Evolutionary conservation across 2,797 vertebrate species (phyloP), one percentile per base, ranked within the genome.

Genomic region (Mionectes olivaceus): DNA sequence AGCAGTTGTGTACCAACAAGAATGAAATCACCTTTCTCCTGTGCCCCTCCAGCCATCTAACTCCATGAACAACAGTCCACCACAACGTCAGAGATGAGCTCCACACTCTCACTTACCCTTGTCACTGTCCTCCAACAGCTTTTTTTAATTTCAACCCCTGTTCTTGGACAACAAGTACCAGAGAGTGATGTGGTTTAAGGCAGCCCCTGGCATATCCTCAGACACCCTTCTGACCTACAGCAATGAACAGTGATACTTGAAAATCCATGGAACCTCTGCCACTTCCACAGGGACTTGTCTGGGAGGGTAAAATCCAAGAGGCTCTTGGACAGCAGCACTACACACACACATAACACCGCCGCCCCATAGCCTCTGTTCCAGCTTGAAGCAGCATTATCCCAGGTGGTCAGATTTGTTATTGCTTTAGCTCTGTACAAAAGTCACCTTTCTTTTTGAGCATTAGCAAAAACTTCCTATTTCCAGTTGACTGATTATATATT

Each of bases 401-500:
- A 69, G 32, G 44, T 73, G 65, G 19, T n/a, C 64, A 59, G 50
- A 90, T 82, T 47, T 3, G 41, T 77, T 76, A 77, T 56, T 73
- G 17, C n/a, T n/a, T 47, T 52, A 55, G 39, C 43, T 96, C 67
- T 89, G 41, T 19, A 39, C 50, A 94, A 90, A 96, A 97, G 93
- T 97, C 95, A 97, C 94, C 96, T 96, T 97, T 97, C 25, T 79
- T 93, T 92, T 80, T 83, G 75, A 64, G n/a, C 47, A 81, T 95
- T 93, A 87, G 93, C 91, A 94, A 96, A 93, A 96, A 91, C 50
- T 88, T 94, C 47, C 5, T 95, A 80, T 92, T 95, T 96, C 84
- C 85, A 96, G 88, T 15, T 97, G 94, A 96, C 90, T 96, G 97
- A 97, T 96, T 94, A 95, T 41, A 83, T 50, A 61, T 96, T 97